phyloP scores from a whole-genome alignment of 2,888 invertebrate genomes.

The Sesamia inferens region DNA sequence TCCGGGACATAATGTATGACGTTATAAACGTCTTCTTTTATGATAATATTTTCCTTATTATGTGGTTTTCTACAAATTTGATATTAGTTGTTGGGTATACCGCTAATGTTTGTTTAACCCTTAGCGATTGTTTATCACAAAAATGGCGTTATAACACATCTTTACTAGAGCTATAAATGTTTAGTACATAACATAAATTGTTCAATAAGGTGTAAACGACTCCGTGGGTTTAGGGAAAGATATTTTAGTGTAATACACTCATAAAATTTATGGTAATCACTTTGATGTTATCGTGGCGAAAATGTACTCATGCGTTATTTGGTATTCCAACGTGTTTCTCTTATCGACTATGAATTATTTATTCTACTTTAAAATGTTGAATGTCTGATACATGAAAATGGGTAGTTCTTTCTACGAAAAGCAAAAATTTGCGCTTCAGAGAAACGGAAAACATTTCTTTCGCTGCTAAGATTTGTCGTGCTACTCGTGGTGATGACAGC shows the following conservation, averaged over 20 bases:
- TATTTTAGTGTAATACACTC: conserved; percentile 44
- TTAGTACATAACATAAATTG: conserved; percentile 47
- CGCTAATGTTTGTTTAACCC: conserved; percentile 9
- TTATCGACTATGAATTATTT: conserved; percentile 15
- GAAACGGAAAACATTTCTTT: neutral
- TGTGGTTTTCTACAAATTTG: neutral
- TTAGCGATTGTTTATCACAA: conserved; percentile 29
- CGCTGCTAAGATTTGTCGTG: neutral
- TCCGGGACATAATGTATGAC: too few relatives aligned
- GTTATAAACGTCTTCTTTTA: neutral
- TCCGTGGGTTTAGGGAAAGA: conserved; percentile 17
- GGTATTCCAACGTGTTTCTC: conserved; percentile 19
- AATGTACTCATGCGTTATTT: conserved; percentile 22
- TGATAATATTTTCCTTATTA: neutral
- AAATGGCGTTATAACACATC: conserved; percentile 25
- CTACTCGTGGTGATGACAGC: neutral
- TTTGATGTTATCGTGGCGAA: conserved; percentile 34
- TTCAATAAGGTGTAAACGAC: conserved; percentile 54
- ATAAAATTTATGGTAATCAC: conserved; percentile 49
- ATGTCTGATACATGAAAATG: neutral
- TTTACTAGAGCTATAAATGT: conserved; percentile 38
- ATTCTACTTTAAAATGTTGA: neutral
- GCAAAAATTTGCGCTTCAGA: neutral
- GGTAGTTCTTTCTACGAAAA: neutral
- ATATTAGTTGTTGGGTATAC: neutral